Percentiles rank a stretch among this genome's conserved stretches.
Conservation (phyloP, 2,888 invertebrate genomes). For the Toxonevra muliebris region DNA sequence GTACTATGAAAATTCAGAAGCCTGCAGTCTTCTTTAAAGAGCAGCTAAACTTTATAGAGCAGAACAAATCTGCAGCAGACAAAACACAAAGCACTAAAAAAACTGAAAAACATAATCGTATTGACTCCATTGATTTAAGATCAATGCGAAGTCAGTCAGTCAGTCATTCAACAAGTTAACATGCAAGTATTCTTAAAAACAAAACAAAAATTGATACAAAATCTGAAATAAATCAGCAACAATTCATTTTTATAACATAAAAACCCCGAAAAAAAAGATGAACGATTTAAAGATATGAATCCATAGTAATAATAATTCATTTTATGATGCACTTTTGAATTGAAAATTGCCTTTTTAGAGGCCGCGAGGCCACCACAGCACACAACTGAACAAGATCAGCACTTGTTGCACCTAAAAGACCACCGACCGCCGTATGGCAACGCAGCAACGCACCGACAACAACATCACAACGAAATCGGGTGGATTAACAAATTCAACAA, state of each 20-base stretch:
- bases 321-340: constrained; percentile 33
- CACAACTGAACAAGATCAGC: constrained; percentile 10
- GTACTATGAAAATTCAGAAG: no score
- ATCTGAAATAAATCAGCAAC: constrained; percentile 20
- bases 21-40: no score
- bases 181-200: background rate
- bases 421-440: no score
- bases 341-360: constrained; percentile 33
- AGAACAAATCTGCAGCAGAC: no score
- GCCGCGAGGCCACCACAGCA: constrained; percentile 28
- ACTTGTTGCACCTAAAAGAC: constrained; percentile 10
- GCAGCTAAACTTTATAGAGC: no score
- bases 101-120: background rate
- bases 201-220: background rate
- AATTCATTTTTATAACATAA: constrained; percentile 11
- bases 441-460: background rate
- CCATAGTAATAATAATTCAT: constrained; percentile 41
- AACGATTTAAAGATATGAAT: constrained; percentile 37
- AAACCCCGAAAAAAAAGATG: constrained; percentile 11
- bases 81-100: no score
- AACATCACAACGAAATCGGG: background rate
- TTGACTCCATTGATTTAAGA: constrained; percentile 11
- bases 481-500: background rate
- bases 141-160: constrained; percentile 1
- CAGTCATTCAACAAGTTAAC: background rate